Conservation (phyloP, 2,888 invertebrate genomes). For the Frankliniella fusca region DNA sequence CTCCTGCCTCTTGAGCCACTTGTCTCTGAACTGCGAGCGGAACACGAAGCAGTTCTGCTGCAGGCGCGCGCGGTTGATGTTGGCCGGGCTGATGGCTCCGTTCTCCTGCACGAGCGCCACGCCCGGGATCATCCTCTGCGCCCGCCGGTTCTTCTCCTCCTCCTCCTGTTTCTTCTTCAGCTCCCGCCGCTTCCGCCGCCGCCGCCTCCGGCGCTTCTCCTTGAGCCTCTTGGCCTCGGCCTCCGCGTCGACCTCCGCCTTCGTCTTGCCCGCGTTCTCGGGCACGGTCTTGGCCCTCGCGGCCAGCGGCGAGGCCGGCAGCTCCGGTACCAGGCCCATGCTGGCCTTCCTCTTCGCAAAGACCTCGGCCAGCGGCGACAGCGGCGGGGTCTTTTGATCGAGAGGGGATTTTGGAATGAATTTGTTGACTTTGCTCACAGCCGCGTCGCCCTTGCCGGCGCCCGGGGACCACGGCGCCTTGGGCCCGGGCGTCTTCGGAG, state of each 20-base stretch:
- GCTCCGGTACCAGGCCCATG: slow-evolving; percentile 33
- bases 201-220: slow-evolving; percentile 39
- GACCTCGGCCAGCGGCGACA: not conserved
- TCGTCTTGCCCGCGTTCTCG: slow-evolving; percentile 22
- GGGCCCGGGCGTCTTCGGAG: not conserved
- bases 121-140: slow-evolving; percentile 44
- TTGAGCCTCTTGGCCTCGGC: slow-evolving; percentile 43
- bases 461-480: slow-evolving; percentile 4
- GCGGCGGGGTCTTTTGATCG: not conserved
- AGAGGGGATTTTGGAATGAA: not conserved
- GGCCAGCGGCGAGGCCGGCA: not conserved
- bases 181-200: slow-evolving; percentile 38
- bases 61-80: slow-evolving; percentile 28
- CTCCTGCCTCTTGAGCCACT: slow-evolving; percentile 19
- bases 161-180: slow-evolving; percentile 32
- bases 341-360: not conserved
- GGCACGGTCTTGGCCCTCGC: not conserved
- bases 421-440: not conserved
- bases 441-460: too few species aligned
- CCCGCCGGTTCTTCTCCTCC: slow-evolving; percentile 46
- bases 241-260: slow-evolving; percentile 37
- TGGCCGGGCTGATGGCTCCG: slow-evolving; percentile 32
- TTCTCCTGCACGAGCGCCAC: slow-evolving; percentile 34
- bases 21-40: slow-evolving; percentile 8
- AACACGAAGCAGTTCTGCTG: slow-evolving; percentile 24